A percentile compares a stretch with the other conserved stretches of the same genome.
Evolutionary conservation across 2,797 vertebrate genomes (phyloP).

Genomic region (Phrynocephalus forsythii): DNA sequence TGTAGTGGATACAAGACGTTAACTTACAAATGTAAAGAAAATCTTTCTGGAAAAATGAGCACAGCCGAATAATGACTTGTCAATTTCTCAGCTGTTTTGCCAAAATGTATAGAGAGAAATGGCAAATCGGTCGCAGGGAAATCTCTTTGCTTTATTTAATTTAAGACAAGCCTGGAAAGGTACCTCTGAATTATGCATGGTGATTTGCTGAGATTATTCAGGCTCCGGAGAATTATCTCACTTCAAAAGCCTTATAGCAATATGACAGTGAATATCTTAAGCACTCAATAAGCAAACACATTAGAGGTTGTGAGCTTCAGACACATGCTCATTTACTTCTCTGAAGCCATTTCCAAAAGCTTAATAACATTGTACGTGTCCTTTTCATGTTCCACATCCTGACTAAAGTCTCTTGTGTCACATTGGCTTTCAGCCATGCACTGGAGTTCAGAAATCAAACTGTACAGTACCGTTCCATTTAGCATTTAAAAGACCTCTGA

Average conservation of each 20-base stretch:
- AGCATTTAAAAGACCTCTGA: neutral
- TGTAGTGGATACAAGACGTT: constrained; percentile 32
- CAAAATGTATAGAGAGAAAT: constrained; percentile 32
- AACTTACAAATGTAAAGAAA: constrained; percentile 40
- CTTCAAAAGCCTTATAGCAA: constrained; percentile 26
- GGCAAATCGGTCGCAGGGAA: constrained; percentile 13
- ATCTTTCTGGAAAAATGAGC: neutral
- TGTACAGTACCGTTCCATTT: neutral
- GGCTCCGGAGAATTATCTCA: constrained; percentile 33
- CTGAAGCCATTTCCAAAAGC: constrained; percentile 1
- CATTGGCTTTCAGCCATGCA: neutral
- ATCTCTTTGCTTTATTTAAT: constrained; percentile 43
- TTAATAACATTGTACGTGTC: constrained; percentile 23
- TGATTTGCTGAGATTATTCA: constrained; percentile 43
- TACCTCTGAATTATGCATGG: constrained; percentile 23
- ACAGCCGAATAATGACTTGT: constrained; percentile 11
- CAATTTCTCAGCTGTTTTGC: constrained; percentile 25
- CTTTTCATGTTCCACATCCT: constrained; percentile 3
- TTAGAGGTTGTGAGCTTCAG: constrained; percentile 20
- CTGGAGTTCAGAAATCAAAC: constrained; percentile 11
- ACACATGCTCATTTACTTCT: constrained; percentile 9
- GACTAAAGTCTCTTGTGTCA: neutral
- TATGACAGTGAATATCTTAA: constrained; percentile 25
- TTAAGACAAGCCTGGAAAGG: constrained; percentile 38
- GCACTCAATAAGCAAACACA: constrained; percentile 33